These are phyloP conservation scores for Mesochorus sp. DNA, from an alignment of 2,888 invertebrate genomes.

Conservation along the genomic window DNA sequence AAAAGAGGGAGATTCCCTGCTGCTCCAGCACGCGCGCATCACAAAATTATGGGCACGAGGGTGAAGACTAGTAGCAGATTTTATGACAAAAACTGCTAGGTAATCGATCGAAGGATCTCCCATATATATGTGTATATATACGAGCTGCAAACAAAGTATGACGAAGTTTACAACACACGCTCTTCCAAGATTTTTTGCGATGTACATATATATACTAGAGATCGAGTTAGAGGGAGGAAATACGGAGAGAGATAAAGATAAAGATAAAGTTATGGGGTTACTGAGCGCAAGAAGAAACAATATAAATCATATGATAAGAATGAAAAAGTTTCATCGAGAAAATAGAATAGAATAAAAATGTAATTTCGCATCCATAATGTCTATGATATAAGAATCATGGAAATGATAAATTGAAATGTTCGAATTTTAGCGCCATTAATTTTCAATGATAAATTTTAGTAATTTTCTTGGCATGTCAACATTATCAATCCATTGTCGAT, in stretches of 20 bases:
- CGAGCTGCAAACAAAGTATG: conserved; percentile 55
- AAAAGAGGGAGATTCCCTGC: conserved; percentile 40
- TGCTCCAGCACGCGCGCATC: conserved; percentile 50
- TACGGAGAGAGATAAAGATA: neutral
- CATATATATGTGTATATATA: too few relatives aligned
- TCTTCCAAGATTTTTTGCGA: conserved; percentile 40
- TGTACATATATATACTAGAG: conserved; percentile 21
- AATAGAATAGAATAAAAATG: conserved; percentile 10
- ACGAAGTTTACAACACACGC: conserved; percentile 47
- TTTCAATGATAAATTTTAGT: too few relatives aligned
- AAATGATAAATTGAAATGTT: too few relatives aligned
- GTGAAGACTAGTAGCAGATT: conserved; percentile 65
- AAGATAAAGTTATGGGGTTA: neutral
- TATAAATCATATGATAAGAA: conserved; percentile 29
- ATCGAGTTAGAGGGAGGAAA: neutral
- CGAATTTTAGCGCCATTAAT: too few relatives aligned
- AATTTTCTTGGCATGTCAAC: too few relatives aligned
- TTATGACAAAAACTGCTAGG: conserved; percentile 61
- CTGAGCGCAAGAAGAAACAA: conserved; percentile 25
- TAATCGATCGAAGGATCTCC: conserved; percentile 59
- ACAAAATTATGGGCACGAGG: conserved; percentile 56
- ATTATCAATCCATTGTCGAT: too few relatives aligned
- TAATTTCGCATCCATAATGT: neutral
- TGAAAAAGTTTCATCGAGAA: conserved; percentile 9
- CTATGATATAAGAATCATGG: too few relatives aligned